These are phyloP conservation scores for Prunella himalayana DNA, from an alignment of 2,113 vertebrate species.

Conservation along the genomic window DNA sequence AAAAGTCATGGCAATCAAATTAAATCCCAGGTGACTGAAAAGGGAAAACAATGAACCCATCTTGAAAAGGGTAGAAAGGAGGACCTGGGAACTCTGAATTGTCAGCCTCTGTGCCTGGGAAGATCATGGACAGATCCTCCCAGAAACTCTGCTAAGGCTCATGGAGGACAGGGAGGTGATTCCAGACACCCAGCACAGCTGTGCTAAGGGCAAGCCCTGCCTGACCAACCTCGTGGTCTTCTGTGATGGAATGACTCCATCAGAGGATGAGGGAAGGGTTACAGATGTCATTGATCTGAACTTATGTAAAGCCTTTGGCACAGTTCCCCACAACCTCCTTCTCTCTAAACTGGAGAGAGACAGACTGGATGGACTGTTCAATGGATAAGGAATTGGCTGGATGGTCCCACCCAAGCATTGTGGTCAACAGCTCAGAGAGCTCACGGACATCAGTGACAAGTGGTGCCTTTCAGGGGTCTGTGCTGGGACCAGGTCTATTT, in stretches of 20 bases:
- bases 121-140: neutral
- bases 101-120: neutral
- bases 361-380: too few species aligned
- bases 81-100: too few species aligned
- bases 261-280: neutral
- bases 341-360: neutral
- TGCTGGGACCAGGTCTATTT: neutral
- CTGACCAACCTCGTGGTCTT: neutral
- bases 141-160: neutral
- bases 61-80: neutral
- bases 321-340: neutral
- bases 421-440: neutral
- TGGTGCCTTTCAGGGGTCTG: neutral
- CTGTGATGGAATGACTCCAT: neutral
- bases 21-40: neutral
- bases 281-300: neutral
- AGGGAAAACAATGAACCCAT: too few species aligned
- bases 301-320: neutral
- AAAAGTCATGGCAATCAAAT: neutral
- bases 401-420: rapidly evolving
- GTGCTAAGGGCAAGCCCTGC: neutral
- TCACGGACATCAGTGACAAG: neutral
- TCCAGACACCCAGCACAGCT: neutral
- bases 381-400: too few species aligned
- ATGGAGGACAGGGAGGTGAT: neutral